Percentiles rank a stretch among this genome's conserved stretches.
Evolutionary conservation across 2,113 vertebrate genomes (phyloP).

Genomic region (Amblyopsis rosae): DNA sequence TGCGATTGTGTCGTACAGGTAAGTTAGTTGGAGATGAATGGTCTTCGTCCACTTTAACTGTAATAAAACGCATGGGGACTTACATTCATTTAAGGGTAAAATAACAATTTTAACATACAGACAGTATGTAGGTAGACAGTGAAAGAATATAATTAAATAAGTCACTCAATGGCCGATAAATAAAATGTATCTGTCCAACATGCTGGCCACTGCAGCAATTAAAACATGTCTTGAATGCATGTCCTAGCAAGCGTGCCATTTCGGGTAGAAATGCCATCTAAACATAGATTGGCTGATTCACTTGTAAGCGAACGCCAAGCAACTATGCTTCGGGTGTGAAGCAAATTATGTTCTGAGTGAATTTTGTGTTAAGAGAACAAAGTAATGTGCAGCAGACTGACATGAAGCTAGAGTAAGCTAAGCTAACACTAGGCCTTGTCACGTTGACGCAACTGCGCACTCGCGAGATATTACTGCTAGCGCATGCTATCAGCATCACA

Average conservation of each 20-base stretch:
- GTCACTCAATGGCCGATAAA: neutral
- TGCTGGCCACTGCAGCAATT: slow-evolving; percentile 6
- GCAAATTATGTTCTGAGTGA: neutral
- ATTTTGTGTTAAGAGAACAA: neutral
- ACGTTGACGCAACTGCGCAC: slow-evolving; percentile 64
- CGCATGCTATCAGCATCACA: slow-evolving; percentile 46
- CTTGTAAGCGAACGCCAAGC: neutral
- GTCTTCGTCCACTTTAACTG: too few species aligned
- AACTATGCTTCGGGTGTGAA: neutral
- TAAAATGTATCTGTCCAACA: neutral
- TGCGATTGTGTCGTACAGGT: too few species aligned
- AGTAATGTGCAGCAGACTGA: slow-evolving; percentile 31
- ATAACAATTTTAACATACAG: too few species aligned
- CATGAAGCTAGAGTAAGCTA: slow-evolving; percentile 36
- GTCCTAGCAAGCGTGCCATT: too few species aligned
- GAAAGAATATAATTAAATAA: neutral
- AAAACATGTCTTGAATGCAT: slow-evolving; percentile 24
- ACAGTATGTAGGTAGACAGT: too few species aligned
- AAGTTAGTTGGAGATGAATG: too few species aligned
- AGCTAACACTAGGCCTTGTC: slow-evolving; percentile 65
- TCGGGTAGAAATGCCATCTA: neutral
- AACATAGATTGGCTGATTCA: neutral
- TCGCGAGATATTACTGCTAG: slow-evolving; percentile 56
- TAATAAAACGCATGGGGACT: too few species aligned
- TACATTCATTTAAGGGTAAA: too few species aligned